Evolutionary conservation across 2,797 vertebrate genomes (phyloP).

Genomic region (Chelon labrosus): DNA sequence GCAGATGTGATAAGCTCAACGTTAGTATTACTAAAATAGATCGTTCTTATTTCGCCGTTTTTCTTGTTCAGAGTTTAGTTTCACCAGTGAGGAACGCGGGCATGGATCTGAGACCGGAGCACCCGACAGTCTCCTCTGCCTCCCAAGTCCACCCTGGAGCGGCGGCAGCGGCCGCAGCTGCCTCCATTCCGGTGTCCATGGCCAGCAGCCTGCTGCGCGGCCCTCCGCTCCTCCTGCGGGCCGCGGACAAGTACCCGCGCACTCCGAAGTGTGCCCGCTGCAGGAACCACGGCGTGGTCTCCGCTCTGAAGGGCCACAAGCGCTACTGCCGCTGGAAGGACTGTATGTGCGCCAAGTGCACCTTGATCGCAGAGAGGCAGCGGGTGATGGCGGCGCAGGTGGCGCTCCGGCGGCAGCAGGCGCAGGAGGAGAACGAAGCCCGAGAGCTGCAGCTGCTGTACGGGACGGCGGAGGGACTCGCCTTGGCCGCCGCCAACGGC

Average conservation of each 20-base stretch:
- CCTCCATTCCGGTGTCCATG: slow-evolving; percentile 93
- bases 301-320: slow-evolving; percentile 94
- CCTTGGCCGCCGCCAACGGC: slow-evolving; percentile 86
- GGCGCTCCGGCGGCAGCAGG: slow-evolving; percentile 92
- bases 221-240: slow-evolving; percentile 91
- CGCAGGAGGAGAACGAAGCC: slow-evolving; percentile 91
- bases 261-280: slow-evolving; percentile 93
- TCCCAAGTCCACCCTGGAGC: slow-evolving; percentile 86
- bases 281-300: slow-evolving; percentile 93
- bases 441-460: slow-evolving; percentile 84
- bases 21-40: not conserved
- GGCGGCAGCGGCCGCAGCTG: slow-evolving; percentile 71
- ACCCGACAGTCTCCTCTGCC: slow-evolving; percentile 85
- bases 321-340: slow-evolving; percentile 94
- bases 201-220: slow-evolving; percentile 90
- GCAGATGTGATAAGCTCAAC: slow-evolving; percentile 54
- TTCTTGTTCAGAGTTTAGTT: slow-evolving; percentile 8
- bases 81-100: slow-evolving; percentile 27
- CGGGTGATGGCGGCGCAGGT: slow-evolving; percentile 95
- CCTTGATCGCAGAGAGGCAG: slow-evolving; percentile 92
- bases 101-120: slow-evolving; percentile 95
- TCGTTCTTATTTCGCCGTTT: slow-evolving; percentile 1
- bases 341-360: slow-evolving; percentile 92
- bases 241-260: slow-evolving; percentile 93
- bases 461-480: slow-evolving; percentile 51